These are phyloP conservation scores for Podocnemis expansa DNA, from an alignment of 2,113 vertebrate species.

Conservation along the genomic window DNA sequence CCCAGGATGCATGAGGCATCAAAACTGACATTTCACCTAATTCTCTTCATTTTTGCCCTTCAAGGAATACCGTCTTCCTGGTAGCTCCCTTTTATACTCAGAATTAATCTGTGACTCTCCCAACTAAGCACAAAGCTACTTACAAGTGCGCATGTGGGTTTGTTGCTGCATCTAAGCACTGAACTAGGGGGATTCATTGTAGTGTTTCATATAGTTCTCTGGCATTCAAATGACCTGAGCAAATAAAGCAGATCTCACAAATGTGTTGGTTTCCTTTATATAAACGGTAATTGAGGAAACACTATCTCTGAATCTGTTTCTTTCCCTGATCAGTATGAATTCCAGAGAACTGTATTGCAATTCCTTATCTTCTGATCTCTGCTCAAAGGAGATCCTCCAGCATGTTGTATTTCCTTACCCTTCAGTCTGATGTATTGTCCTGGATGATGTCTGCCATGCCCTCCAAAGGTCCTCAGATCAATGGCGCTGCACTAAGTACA, in stretches of 20 bases:
- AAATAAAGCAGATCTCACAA: not conserved
- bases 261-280: not conserved
- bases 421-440: not conserved
- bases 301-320: not conserved
- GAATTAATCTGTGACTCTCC: not conserved
- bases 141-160: not conserved
- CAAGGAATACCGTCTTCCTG: not conserved
- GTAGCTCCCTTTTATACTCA: not conserved
- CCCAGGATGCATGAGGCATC: not conserved
- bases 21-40: not conserved
- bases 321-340: not conserved
- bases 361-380: not conserved
- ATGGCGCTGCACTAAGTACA: not conserved
- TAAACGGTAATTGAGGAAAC: not conserved
- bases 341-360: not conserved
- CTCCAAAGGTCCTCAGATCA: not conserved
- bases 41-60: not conserved
- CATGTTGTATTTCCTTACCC: not conserved
- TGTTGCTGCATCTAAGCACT: not conserved
- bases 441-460: not conserved
- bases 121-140: not conserved
- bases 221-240: not conserved
- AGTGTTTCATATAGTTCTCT: not conserved
- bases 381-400: not conserved
- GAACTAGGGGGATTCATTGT: not conserved